Evolutionary conservation across 2,113 vertebrate species (phyloP), one percentile per base, ranked within the genome.

Genomic region (Choloepus hoffmanni): DNA sequence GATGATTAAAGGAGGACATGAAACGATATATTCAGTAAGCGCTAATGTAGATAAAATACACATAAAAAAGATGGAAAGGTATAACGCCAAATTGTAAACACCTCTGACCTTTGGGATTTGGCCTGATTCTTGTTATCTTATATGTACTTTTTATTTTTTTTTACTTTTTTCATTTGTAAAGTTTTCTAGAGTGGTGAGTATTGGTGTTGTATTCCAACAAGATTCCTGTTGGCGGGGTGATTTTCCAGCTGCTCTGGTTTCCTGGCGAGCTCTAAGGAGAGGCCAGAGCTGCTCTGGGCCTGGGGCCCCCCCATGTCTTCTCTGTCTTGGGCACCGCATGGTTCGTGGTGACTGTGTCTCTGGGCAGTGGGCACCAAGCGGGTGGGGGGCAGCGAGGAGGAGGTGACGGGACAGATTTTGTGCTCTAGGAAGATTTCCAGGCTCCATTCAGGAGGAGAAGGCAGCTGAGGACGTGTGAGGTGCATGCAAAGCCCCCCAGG

Each of bases 251-350:
- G 81, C 58, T 45, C 15, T 1, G 6, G 6, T 43, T 62, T 48
- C 6, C 9, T n/a, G 10, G 81, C 2, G 10, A 84, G 28, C 3
- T 13, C 73, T 0, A 7, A 45, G 26, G 76, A 16, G 3, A 4
- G 19, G 76, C 26, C 36, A 19, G 19, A 43, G 1, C 19, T 4
- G 19, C 11, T 2, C 2, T 28, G 67, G n/a, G 85, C 33, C 55
- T 77, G 73, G 15, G 28, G 4, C 68, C 83, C 13, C 10, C 5
- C 28, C 3, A 1, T 0, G 4, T 3, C 11, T 55, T 15, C 70
- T 65, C 26, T 50, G 2, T 16, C 85, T 8, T 30, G 65, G 33
- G 55, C 55, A 21, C 26, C 1, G 1, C 43, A n/a, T 65, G 90
- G 82, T 30, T 62, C 26, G 2, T 2, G 3, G 23, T 33, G 83